Evolutionary conservation across 2,797 vertebrate species (phyloP).

Genomic region (Gymnothorax javanicus): DNA sequence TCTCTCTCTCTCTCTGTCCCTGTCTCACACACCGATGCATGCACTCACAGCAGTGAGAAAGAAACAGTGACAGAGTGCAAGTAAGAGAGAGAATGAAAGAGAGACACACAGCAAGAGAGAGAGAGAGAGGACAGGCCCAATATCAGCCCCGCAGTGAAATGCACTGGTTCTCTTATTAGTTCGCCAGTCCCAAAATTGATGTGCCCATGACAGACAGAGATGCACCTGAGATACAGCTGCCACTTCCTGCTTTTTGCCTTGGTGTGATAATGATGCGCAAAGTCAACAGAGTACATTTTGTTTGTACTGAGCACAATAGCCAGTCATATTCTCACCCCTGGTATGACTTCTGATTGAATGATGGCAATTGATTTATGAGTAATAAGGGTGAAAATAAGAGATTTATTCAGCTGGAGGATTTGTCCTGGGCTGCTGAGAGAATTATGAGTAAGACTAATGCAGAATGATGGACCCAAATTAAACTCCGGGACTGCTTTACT

Average conservation of each 20-base stretch:
- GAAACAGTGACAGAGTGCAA: not conserved
- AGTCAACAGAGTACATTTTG: not conserved
- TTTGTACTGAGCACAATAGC: not conserved
- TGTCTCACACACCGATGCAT: no score
- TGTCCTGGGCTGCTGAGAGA: not conserved
- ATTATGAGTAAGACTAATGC: not conserved
- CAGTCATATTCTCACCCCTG: not conserved
- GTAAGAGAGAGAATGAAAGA: not conserved
- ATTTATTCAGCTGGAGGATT: not conserved
- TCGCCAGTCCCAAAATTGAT: not conserved
- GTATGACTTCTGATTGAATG: conserved; percentile 7
- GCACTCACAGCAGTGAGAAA: no score
- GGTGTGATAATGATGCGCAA: not conserved
- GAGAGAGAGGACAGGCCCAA: not conserved
- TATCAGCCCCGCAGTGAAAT: not conserved
- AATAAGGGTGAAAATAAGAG: not conserved
- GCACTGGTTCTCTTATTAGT: not conserved
- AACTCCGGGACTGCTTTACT: not conserved
- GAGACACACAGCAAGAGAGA: not conserved
- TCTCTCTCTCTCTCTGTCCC: not conserved
- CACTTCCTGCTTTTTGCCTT: not conserved
- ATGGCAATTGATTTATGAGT: conserved; percentile 1
- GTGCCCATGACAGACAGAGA: not conserved
- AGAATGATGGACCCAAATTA: not conserved
- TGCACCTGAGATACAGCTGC: not conserved